Evolutionary conservation across 2,888 invertebrate genomes (phyloP), one percentile per base, ranked within the genome.

Genomic region (Mythimna impura): DNA sequence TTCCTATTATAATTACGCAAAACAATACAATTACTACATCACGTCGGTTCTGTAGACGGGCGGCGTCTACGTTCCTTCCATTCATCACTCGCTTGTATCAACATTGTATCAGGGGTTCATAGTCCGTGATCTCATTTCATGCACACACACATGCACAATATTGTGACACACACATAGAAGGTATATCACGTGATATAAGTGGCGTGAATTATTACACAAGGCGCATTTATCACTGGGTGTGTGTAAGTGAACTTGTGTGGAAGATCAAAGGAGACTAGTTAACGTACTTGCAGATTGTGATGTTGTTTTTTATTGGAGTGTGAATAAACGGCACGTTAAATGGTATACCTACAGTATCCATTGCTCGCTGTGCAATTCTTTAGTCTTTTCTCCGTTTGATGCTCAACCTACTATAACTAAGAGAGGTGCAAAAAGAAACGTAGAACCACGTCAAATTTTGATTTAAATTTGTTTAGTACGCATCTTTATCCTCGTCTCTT

Each of bases 81-180:
- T 86, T 85, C 86, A 86, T 79, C 78, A 80, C 70, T 66, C 36
- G 80, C 71, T 67, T 70, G 69, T 78, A 74, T 74, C 80, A 76
- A 66, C 82, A 78, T 76, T 76, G 74, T 82, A 82, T 83, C 84
- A 81, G 75, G 73, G 79, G 89, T 89, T 87, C 90, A 88, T 84
- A 90, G 90, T 88, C 87, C 89, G 79, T 87, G 88, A 82, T 85
- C 87, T 87, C 88, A 81, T 89, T 89, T 78, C 79, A 82, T 83
- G 85, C 78, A 68, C 73, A 43, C 43, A 47, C 47, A 47, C 71
- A 66, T 60, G 40, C 47, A 62, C 52, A 61, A 30, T 61, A 65
- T 43, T 52, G 62, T 57, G 69, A 65, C 61, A 69, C 71, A 79
- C 69, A 76, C 78, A 71, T 17, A 40, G 61, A 61, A 74, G 17